Base-by-base conservation (phyloP, 2,888 invertebrate species). In the Acleris emargana region DNA sequence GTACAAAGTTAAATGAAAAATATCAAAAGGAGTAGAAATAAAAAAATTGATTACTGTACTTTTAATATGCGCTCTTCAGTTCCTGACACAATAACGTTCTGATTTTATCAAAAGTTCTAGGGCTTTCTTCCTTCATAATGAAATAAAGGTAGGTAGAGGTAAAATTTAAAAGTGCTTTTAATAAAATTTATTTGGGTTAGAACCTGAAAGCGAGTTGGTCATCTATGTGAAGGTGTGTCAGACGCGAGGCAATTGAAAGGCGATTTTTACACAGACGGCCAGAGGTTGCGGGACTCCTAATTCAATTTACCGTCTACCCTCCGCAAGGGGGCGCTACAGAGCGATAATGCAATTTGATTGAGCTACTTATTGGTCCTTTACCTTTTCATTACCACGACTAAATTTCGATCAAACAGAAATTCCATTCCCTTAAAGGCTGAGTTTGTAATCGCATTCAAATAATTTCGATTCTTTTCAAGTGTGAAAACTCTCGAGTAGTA, bases 301-400 rank as follows among this genome's bases (percentile, higher is more conserved):
- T 88, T 91, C 84, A 89, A 91, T 89, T 87, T 87, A 82, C 83
- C 80, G 80, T 83, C 86, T 81, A 80, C 83, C 81, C 83, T 81
- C 81, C 76, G 71, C 72, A 64, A 76, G 77, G 81, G 83, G 82
- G 76, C 78, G 81, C 77, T 75, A 71, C 78, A 70, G 72, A 78
- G 83, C 80, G 85, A 85, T 91, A 91, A 90, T 88, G 83, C 88
- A 83, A 89, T 90, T 87, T 87, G 84, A 88, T 87, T 81, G 83
- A 84, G 86, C 87, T 85, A 84, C 88, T 91, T 88, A 91, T 86
- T 87, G 87, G 83, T 81, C 80, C 84, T 89, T 89, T 88, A 85
- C 86, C 83, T 83, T 87, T 88, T 86, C 86, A 90, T 89, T 88
- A 86, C 76, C 63, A 67, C 74, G 75, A 76, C 80, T 76, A 81